Evolutionary conservation across 2,888 invertebrate species (phyloP).

Genomic region (Xestobium rufovillosum): DNA sequence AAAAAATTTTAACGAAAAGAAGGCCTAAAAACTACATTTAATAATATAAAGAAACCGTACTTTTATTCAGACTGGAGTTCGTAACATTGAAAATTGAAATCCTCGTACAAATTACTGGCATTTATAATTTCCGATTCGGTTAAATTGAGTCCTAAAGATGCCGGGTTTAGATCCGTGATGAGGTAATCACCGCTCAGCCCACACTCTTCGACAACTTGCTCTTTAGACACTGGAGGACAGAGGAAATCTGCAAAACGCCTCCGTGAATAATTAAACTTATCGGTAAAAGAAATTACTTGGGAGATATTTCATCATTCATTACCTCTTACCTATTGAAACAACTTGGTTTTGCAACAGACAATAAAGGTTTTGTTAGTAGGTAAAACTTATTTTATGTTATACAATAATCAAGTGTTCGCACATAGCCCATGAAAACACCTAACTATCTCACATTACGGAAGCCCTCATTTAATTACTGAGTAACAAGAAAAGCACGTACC

Average conservation of each 20-base stretch:
- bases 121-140: constrained; percentile 46
- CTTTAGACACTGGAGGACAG: constrained; percentile 60
- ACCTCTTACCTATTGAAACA: constrained; percentile 28
- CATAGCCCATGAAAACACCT: too few species aligned
- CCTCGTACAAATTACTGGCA: constrained; percentile 46
- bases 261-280: constrained; percentile 1
- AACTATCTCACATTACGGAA: too few species aligned
- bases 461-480: too few species aligned
- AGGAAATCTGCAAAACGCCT: constrained; percentile 47
- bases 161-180: constrained; percentile 49
- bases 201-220: constrained; percentile 70
- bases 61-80: constrained; percentile 39
- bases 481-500: too few species aligned
- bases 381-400: too few species aligned
- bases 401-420: too few species aligned
- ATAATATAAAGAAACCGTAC: too few species aligned
- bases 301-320: too few species aligned
- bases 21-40: too few species aligned
- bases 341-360: constrained; percentile 29
- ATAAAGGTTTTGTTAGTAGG: constrained; percentile 20
- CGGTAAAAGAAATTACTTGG: not conserved
- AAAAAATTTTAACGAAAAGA: too few species aligned
- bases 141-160: constrained; percentile 45
- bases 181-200: constrained; percentile 56
- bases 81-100: constrained; percentile 49